Percentiles rank a stretch among this genome's conserved stretches.
Evolutionary conservation across 2,797 vertebrate species (phyloP).

Genomic region (Semaprochilodus insignis): DNA sequence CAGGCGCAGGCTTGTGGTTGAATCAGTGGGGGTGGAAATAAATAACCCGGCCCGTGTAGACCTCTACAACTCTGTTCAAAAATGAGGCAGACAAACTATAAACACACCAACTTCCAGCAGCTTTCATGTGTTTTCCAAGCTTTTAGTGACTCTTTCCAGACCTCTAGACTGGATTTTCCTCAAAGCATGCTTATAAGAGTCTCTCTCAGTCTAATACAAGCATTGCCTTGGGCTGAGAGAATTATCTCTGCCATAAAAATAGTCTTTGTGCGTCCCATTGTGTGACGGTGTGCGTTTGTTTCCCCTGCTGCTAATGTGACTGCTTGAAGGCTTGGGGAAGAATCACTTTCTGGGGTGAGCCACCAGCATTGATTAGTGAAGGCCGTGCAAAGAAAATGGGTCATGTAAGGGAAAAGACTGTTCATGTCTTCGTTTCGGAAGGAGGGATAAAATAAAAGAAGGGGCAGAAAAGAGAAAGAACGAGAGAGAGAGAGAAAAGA

Average conservation of each 20-base stretch:
- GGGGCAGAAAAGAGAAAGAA: conserved; percentile 57
- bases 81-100: too few relatives aligned
- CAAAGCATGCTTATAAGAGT: conserved; percentile 3
- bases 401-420: conserved; percentile 12
- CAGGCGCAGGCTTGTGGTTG: too few relatives aligned
- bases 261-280: background rate
- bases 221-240: conserved; percentile 13
- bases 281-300: conserved; percentile 6
- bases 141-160: background rate
- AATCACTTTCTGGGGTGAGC: conserved; percentile 8
- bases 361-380: conserved; percentile 23
- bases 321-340: background rate
- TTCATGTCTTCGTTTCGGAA: background rate
- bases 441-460: conserved; percentile 45
- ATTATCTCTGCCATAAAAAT: background rate
- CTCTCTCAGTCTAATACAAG: background rate
- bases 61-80: too few relatives aligned
- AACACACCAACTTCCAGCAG: background rate
- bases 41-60: too few relatives aligned
- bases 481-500: conserved; percentile 35
- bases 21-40: too few relatives aligned
- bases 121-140: background rate
- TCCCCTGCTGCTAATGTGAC: background rate
- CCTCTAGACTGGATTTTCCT: background rate
- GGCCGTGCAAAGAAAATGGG: conserved; percentile 31